A percentile compares a stretch with the other conserved stretches of the same genome.
Evolutionary conservation across 1,140 invertebrate genomes (phyloP).

Genomic region (Lysiphlebus fabarum): DNA sequence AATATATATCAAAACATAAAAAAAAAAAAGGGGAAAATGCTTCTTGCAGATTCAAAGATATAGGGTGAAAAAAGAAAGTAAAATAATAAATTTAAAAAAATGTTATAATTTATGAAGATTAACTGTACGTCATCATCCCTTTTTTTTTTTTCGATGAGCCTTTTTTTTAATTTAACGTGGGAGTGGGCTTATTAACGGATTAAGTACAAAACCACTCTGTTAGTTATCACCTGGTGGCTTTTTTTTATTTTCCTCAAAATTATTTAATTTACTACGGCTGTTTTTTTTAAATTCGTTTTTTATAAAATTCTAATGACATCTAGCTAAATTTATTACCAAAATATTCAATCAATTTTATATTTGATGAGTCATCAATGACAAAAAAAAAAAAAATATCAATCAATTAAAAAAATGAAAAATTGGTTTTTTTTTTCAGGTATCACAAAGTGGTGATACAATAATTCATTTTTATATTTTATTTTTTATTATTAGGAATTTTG

Average conservation of each 20-base stretch:
- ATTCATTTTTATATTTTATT: too few relatives aligned
- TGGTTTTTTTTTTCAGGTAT: too few relatives aligned
- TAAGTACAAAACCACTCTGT: slow-evolving; percentile 34
- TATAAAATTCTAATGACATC: slow-evolving; percentile 8
- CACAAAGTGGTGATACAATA: too few relatives aligned
- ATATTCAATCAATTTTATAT: neutral
- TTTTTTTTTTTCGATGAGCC: slow-evolving; percentile 11
- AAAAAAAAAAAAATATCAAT: too few relatives aligned
- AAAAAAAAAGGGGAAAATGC: slow-evolving; percentile 25
- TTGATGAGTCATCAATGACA: neutral
- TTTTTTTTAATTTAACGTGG: slow-evolving; percentile 20
- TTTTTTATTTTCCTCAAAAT: neutral
- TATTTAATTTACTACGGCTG: too few relatives aligned
- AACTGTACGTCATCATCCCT: slow-evolving; percentile 30
- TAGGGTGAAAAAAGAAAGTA: slow-evolving; percentile 4
- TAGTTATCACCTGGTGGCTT: slow-evolving; percentile 35
- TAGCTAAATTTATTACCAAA: too few relatives aligned
- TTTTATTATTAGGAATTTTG: neutral
- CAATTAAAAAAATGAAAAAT: too few relatives aligned
- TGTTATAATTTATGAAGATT: slow-evolving; percentile 37
- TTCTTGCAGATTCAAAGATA: slow-evolving; percentile 35
- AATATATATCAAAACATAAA: slow-evolving; percentile 14
- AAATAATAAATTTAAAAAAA: slow-evolving; percentile 18
- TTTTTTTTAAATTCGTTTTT: neutral
- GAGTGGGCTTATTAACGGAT: slow-evolving; percentile 37